Base-by-base conservation (phyloP, 2,797 vertebrate genomes). In the Momotus momota region DNA sequence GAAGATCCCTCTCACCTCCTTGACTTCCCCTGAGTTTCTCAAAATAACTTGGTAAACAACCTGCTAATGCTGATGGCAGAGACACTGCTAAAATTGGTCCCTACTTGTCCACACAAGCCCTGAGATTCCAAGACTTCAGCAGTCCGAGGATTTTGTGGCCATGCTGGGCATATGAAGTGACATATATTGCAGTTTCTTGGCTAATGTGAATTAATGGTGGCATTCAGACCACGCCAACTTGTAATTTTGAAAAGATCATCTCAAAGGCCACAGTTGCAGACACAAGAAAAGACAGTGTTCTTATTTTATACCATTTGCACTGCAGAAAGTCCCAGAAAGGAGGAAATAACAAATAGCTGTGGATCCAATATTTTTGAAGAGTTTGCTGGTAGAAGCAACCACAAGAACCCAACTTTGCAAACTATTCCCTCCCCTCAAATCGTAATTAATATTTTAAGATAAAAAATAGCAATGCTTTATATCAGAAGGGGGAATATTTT, bases 11-110 rank as follows among this genome's bases (percentile, higher is more conserved):
- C 93, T 93, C 91, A 95, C 74, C n/a, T 52, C 35, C 52, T 91
- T 94, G 86, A 95, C 88, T 97, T 96, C 72, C 71, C 90, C 16
- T 74, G 74, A 87, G 93, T 61, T 88, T 90, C 96, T 93, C 90
- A 96, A 95, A 96, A 97, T 96, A 96, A 65, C 95, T 62, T 82
- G 57, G 88, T 95, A 96, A 97, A 94, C 94, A 96, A 94, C 90
- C 83, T 93, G 69, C 55, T 90, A 85, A 70, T 1, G 9, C 4
- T 65, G 88, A 40, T 78, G 55, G 57, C 73, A 38, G 57, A 40
- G 71, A 15, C 64, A 49, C 65, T 0, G 6, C 90, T 96, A 97
- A 94, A 97, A 95, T 89, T 90, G 92, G 54, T 80, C 61, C 64
- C 72, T 87, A 26, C 95, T 96, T 96, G 96, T 92, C 86, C 74